A percentile compares a stretch with the other conserved stretches of the same genome.
phyloP scores from a whole-genome alignment of 2,888 invertebrate genomes.

The Steinernema scapterisci region DNA sequence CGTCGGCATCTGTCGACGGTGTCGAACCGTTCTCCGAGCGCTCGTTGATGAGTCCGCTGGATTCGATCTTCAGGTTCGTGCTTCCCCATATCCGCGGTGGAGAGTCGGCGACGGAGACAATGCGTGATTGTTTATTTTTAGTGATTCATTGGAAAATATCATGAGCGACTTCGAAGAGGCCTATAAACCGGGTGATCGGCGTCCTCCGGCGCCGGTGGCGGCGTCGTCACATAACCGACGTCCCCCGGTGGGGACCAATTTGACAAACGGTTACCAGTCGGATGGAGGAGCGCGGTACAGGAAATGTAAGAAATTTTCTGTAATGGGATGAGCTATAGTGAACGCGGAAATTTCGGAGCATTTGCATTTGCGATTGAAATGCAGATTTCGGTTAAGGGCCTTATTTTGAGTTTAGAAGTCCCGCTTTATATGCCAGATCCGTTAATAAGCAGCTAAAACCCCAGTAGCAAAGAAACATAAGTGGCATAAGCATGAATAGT shows the following conservation, averaged over 20 bases:
- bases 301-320: background rate
- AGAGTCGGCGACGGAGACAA: too few species aligned
- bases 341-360: background rate
- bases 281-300: conserved; percentile 9
- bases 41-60: conserved; percentile 48
- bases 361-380: background rate
- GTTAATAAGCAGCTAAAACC: too few species aligned
- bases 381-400: too few species aligned
- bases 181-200: conserved; percentile 2
- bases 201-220: background rate
- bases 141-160: conserved; percentile 62
- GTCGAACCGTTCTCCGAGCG: conserved; percentile 23
- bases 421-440: too few species aligned
- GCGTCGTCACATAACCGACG: background rate
- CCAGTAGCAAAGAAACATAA: too few species aligned
- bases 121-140: conserved; percentile 38
- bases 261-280: conserved; percentile 28
- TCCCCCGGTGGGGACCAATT: conserved; percentile 15
- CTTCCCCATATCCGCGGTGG: background rate
- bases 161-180: conserved; percentile 62
- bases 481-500: too few species aligned
- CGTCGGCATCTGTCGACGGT: conserved; percentile 17
- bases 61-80: conserved; percentile 48
- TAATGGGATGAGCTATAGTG: too few species aligned
- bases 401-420: too few species aligned